phyloP scores from a whole-genome alignment of 2,888 invertebrate species.

The Plutella xylostella region DNA sequence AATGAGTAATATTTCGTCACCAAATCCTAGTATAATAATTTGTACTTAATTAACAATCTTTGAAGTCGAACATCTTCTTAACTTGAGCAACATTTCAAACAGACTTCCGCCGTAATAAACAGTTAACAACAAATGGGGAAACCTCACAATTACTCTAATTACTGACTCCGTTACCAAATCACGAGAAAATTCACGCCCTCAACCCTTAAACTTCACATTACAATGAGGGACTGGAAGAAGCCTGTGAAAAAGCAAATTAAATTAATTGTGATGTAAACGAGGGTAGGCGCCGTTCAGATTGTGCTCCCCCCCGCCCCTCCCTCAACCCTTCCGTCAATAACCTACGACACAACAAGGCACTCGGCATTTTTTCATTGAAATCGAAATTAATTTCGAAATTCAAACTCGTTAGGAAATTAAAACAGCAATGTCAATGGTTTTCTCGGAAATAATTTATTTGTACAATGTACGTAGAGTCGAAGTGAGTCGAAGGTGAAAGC shows the following conservation, averaged over 20 bases:
- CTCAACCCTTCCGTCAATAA: not conserved
- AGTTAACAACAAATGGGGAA: slow-evolving; percentile 58
- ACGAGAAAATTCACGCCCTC: slow-evolving; percentile 63
- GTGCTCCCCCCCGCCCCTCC: slow-evolving; percentile 18
- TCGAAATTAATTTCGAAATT: slow-evolving; percentile 1
- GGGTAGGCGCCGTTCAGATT: slow-evolving; percentile 44
- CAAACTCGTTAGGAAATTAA: slow-evolving; percentile 9
- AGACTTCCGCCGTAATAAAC: slow-evolving; percentile 45
- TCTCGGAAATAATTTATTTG: slow-evolving; percentile 24
- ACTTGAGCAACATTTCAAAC: slow-evolving; percentile 35
- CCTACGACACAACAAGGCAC: not conserved
- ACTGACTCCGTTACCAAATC: slow-evolving; percentile 61
- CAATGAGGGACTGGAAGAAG: slow-evolving; percentile 61
- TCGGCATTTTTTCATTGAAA: not conserved
- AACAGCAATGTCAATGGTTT: not conserved
- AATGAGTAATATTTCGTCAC: no score
- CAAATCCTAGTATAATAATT: no score
- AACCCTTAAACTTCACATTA: slow-evolving; percentile 43
- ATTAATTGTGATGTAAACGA: slow-evolving; percentile 67
- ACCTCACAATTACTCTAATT: slow-evolving; percentile 63
- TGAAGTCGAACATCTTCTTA: no score
- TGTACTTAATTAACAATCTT: no score
- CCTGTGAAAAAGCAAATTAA: slow-evolving; percentile 68
- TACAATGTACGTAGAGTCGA: slow-evolving; percentile 25
- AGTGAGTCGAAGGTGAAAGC: slow-evolving; percentile 35